Evolutionary conservation across 2,113 vertebrate species (phyloP), one percentile per base, ranked within the genome.

Genomic region (Oostethus manadensis): DNA sequence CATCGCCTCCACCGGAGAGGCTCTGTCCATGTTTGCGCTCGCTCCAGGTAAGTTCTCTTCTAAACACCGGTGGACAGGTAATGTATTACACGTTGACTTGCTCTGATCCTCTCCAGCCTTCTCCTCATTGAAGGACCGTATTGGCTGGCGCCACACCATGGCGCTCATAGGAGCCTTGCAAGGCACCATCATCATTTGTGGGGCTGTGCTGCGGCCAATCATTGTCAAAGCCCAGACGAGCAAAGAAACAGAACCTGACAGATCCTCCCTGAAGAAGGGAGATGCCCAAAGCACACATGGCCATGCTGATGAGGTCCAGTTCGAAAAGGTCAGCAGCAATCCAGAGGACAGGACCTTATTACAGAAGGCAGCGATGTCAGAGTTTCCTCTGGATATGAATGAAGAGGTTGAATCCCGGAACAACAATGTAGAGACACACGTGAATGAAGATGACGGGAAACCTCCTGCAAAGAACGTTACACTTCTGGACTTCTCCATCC

Each of bases 1-100:
- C 0, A 74, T 95, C 1, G 95, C 97, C 42, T 99, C 97, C 0
- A 97, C 92, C 1, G 97, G 97, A 76, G 97, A 99, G 78, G 95
- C 95, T 21, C 90, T 98, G 8, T 91, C 93, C 0, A 90, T 97
- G 58, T 97, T 98, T 80, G 90, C 91, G 61, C 92, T 98, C 21
- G 95, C 94, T 29, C 97, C 95, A 91, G 94, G 97, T 98, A 85
- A 69, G 68, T 40, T 26, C 10, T 50, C 38, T 50, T 26, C 35
- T 11, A 22, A 9, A 15, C 5, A 9, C 10, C 9, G 11, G 13
- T 54, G 38, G 3, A 17, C 3, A 56, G 11, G 22, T 23, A 17
- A n/a, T 17, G 10, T 22, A 33, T 57, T 20, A 23, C 23, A n/a
- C 3, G 1, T 26, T 14, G 9, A 54, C 33, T 16, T 18, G 42